Evolutionary conservation across 2,113 vertebrate species (phyloP), one percentile per base, ranked within the genome.

Genomic region (Amia ocellicauda): DNA sequence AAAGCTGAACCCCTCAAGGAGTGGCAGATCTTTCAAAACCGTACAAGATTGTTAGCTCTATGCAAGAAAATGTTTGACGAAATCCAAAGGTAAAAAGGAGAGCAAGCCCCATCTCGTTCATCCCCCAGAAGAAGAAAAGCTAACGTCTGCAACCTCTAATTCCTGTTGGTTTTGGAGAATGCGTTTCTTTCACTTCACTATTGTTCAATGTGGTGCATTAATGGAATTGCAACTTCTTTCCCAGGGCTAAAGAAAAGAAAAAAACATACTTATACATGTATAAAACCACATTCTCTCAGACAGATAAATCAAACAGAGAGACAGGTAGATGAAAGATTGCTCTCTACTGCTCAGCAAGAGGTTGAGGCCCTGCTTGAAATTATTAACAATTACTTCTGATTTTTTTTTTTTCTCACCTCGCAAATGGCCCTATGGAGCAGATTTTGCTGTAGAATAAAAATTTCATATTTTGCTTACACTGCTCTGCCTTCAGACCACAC

Each of bases 241-340:
- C 20, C 40, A 36, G 31, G 62, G 60, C 64, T 52, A 76, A 55
- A 22, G 49, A 7, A 4, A 42, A 55, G 65, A 64, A n/a, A n/a
- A n/a, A 24, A 71, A 58, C 68, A 68, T 14, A 72, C 52, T 10
- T 23, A 23, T 52, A 62, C 51, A 22, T 7, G n/a, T n/a, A n/a
- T 54, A 60, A 68, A 63, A 55, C 41, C n/a, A 23, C 47, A 29
- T 58, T 66, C 62, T 59, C 57, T 16, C 23, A 57, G 53, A 42
- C 2, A 45, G 27, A 69, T 62, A 70, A 73, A 73, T 75, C 76
- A 73, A 49, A 52, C 43, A 9, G 16, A 7, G 43, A 66, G 63
- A 68, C 54, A 43, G 52, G 51, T 36, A 40, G 72, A 50, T 60
- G 64, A 74, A 57, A 67, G 73, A 75, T 66, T 66, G 74, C 67